Percentiles rank a stretch among this genome's conserved stretches.
Conservation (phyloP, 2,888 invertebrate genomes). For the Andrena trimmerana region DNA sequence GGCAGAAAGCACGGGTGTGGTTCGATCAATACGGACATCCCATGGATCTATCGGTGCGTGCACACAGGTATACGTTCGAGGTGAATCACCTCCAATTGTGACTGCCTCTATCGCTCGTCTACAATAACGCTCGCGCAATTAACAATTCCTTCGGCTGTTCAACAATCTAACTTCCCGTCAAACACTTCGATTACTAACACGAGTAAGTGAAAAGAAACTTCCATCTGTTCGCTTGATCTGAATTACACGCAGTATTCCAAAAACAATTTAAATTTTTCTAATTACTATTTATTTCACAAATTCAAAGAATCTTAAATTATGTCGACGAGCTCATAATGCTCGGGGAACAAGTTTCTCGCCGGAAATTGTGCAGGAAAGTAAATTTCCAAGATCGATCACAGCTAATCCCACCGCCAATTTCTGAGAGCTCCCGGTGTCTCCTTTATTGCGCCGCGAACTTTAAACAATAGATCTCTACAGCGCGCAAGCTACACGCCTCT, state of each 20-base stretch:
- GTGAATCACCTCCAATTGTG: constrained; percentile 60
- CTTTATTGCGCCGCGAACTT: constrained; percentile 13
- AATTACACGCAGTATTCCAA: too few relatives aligned
- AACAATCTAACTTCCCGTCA: background rate
- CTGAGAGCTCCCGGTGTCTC: background rate
- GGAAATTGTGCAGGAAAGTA: background rate
- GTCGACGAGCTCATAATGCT: too few relatives aligned
- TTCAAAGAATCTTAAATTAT: background rate
- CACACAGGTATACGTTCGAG: constrained; percentile 42
- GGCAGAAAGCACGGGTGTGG: constrained; percentile 82
- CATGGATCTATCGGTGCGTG: constrained; percentile 79
- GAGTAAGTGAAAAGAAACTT: background rate
- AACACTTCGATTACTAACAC: background rate
- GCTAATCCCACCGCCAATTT: background rate
- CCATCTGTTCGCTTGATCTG: background rate
- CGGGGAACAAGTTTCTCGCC: background rate
- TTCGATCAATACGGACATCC: constrained; percentile 84
- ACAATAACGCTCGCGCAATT: background rate
- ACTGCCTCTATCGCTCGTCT: constrained; percentile 9
- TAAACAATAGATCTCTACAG: constrained; percentile 44
- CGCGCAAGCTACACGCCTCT: constrained; percentile 34
- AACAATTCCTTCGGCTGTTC: background rate
- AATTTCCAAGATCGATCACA: background rate
- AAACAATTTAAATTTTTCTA: background rate
- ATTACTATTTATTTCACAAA: background rate